Evolutionary conservation across 2,888 invertebrate species (phyloP).

Genomic region (Cerastis leucographa): DNA sequence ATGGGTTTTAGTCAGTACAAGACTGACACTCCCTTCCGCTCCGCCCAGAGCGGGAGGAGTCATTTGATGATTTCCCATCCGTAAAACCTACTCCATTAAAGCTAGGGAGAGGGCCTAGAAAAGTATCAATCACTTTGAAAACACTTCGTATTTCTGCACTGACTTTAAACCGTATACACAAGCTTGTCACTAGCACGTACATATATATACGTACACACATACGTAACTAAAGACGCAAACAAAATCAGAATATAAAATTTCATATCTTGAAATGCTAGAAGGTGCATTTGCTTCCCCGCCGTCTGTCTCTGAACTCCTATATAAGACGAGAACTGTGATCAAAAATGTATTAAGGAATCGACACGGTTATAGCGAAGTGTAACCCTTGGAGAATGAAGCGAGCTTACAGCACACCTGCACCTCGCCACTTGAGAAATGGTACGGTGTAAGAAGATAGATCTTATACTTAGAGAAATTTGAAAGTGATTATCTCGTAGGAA

Average conservation of each 20-base stretch:
- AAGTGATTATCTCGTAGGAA: conserved; percentile 2
- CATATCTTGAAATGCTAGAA: background rate
- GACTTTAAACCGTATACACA: background rate
- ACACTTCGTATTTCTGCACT: background rate
- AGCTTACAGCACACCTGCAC: conserved; percentile 46
- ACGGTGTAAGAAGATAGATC: conserved; percentile 18
- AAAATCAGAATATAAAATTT: background rate
- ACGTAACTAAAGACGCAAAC: background rate
- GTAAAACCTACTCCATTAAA: no score
- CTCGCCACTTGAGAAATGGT: conserved; percentile 18
- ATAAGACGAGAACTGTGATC: conserved; percentile 38
- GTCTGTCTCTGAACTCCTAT: conserved; percentile 2
- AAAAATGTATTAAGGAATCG: conserved; percentile 59
- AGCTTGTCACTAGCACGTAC: background rate
- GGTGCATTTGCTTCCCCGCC: conserved; percentile 8
- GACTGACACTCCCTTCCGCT: no score
- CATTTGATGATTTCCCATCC: no score
- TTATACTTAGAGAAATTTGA: conserved; percentile 14
- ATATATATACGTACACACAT: no score
- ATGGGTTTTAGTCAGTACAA: no score
- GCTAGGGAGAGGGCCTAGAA: no score
- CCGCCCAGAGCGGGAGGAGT: no score
- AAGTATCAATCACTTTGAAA: background rate
- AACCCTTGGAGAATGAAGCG: conserved; percentile 38
- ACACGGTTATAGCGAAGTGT: conserved; percentile 33